Percentiles rank a stretch among this genome's conserved stretches.
Conservation (phyloP, 2,888 invertebrate genomes). For the Dimorphilus gyrociliatus region DNA sequence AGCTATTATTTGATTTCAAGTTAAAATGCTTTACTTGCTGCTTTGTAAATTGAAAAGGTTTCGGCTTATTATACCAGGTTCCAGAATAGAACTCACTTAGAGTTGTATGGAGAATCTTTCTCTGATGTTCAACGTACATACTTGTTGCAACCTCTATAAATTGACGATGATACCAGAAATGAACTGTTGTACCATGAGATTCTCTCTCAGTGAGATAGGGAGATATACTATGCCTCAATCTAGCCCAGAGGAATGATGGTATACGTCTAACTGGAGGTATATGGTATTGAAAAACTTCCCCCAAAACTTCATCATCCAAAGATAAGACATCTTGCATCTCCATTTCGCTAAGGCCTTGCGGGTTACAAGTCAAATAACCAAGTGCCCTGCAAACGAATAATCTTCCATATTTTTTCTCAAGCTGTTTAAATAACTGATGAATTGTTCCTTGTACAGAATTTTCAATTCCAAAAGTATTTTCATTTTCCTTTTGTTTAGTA, state of each 20-base stretch:
- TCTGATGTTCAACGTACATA: conserved; percentile 3
- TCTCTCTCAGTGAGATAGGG: conserved; percentile 11
- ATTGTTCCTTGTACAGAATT: conserved; percentile 13
- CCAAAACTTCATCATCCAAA: conserved; percentile 21
- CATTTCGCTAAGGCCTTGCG: conserved; percentile 19
- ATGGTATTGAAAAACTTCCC: conserved; percentile 13
- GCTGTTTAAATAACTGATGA: conserved; percentile 13
- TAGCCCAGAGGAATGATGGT: conserved; percentile 7
- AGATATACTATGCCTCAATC: conserved; percentile 7
- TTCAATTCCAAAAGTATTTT: conserved; percentile 6
- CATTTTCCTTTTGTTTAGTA: too few species aligned
- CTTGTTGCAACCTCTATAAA: conserved; percentile 8
- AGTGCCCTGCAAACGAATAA: conserved; percentile 15
- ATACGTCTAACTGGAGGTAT: conserved; percentile 8
- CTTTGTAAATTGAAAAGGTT: conserved; percentile 17
- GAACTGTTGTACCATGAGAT: conserved; percentile 6
- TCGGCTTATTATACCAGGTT: conserved; percentile 16
- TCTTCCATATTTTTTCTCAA: conserved; percentile 18
- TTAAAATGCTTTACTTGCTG: conserved; percentile 10
- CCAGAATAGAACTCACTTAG: conserved; percentile 23
- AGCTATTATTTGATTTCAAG: conserved; percentile 9
- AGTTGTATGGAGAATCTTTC: conserved; percentile 11
- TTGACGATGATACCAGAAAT: conserved; percentile 10
- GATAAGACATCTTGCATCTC: conserved; percentile 25
- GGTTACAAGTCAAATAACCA: conserved; percentile 20